Base-by-base conservation (phyloP, 2,888 invertebrate genomes). In the Bhutanitis thaidina region DNA sequence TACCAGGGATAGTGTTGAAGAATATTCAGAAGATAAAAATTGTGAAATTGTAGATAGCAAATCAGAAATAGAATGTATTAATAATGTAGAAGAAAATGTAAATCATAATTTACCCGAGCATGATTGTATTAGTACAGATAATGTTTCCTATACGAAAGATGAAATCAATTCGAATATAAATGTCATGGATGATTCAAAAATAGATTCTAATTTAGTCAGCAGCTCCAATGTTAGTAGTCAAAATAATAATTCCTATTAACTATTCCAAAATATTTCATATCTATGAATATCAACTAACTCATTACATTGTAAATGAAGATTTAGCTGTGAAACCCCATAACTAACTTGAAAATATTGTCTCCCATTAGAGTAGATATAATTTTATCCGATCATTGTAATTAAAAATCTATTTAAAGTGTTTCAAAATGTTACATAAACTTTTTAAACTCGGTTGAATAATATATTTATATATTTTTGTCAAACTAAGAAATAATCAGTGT, bases 161-260 rank as follows among this genome's bases (percentile, higher is more conserved):
- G 88, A 85, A 71, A 88, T 86, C 32, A 88, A 88, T 74, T 88
- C 80, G 10, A 88, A 89, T 68, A 56, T 80, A 49, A 76, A 87
- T 69, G 56, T 80, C 46, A 77, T 81, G 58, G 80, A 82, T 53
- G 80, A 82, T 54, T 62, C 63, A 29, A 74, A 65, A 58, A 69
- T 65, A n/a, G 54, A 78, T 52, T 71, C 69, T 50, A 74, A 67
- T 68, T 50, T 70, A 59, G 62, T 68, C 15, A 63, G 57, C 61
- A 67, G 64, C 66, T 71, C 78, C 51, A 78, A 78, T 60, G 77
- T 85, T 59, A 71, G 80, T 56, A 85, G 83, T 73, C 85, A 87
- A 49, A 88, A 88, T 69, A 89, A 87, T 60, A 89, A 88, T 71
- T 82, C 85, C 56, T 77, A 77, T 71, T 87, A 65, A 75, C 55